Base-by-base conservation (phyloP, 1,140 invertebrate species). In the Leptinotarsa texana region DNA sequence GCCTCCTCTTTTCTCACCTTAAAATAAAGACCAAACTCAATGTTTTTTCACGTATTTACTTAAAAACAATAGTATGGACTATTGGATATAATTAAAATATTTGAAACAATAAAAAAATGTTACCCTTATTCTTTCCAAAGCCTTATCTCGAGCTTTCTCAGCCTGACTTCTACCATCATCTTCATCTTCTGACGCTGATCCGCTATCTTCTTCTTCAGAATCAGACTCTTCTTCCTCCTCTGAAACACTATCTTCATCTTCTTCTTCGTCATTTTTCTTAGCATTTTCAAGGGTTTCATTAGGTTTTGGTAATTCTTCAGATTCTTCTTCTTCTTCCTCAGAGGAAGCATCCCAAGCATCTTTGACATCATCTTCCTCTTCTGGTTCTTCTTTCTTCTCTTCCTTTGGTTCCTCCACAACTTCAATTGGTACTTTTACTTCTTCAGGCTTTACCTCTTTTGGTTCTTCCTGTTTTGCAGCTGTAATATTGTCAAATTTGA, bases 261-360 rank as follows among this genome's bases (percentile, higher is more conserved):
- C 75, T 48, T 80, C 79, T 63, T 75, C 77, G 75, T 75, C 71
- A 49, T 75, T 79, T 57, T 57, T n/a, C 15, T 57, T 57, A 22
- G 63, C n/a, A 11, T 13, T 21, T 4, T 17, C 66, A 13, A 4
- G 3, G 2, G 3, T 51, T 15, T 24, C 73, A 18, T 82, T 81
- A 51, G 79, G 72, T 71, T 73, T 65, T 11, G 42, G 24, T 17
- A 47, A 72, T 82, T 92, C 90, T n/a, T 87, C 83, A 75, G 83
- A 86, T 83, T 91, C 89, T 22, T 89, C 89, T 42, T 91, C 79
- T 24, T 89, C 89, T 27, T 91, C 74, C 4, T 88, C 87, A 69
- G 90, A 93, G 13, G 91, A 93, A n/a, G 91, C 91, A 88, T 95
- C 94, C 94, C 93, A 95, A 3, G 93, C 90, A 83, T 95, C 93